A percentile compares a stretch with the other conserved stretches of the same genome.
Conservation (phyloP, 1,140 invertebrate genomes). For the Lasaia peninsularis region DNA sequence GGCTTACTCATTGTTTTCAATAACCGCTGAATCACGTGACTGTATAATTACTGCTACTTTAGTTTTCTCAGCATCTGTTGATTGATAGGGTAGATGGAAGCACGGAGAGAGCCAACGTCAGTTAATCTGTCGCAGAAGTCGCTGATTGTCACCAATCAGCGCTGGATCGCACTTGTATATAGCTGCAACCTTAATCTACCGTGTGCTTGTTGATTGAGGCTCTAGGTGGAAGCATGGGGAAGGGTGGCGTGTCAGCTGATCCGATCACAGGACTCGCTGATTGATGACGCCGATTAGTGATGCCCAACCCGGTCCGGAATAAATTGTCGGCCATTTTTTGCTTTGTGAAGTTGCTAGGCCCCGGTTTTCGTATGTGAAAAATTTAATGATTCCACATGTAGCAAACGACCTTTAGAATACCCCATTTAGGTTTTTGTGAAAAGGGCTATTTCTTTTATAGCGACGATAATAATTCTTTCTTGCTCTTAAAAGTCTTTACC, state of each 20-base stretch:
- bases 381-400: slow-evolving; percentile 37
- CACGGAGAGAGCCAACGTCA: slow-evolving; percentile 37
- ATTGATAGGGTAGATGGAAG: slow-evolving; percentile 12
- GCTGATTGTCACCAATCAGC: slow-evolving; percentile 73
- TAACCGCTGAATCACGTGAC: slow-evolving; percentile 32
- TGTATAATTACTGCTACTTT: background rate
- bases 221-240: slow-evolving; percentile 16
- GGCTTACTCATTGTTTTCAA: no score
- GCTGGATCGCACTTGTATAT: slow-evolving; percentile 29
- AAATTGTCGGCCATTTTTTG: slow-evolving; percentile 67
- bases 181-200: background rate
- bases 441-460: no score
- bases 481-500: no score
- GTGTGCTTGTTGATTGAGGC: slow-evolving; percentile 11
- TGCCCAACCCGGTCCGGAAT: slow-evolving; percentile 61
- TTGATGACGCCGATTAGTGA: slow-evolving; percentile 74
- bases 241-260: slow-evolving; percentile 59
- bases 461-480: no score
- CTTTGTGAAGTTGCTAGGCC: slow-evolving; percentile 32
- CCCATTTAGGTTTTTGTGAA: background rate
- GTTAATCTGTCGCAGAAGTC: slow-evolving; percentile 57
- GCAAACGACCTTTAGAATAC: background rate
- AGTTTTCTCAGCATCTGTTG: background rate
- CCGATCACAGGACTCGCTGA: slow-evolving; percentile 59
- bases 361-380: slow-evolving; percentile 40